Evolutionary conservation across 2,797 vertebrate species (phyloP).

Genomic region (Phoeniculus purpureus): DNA sequence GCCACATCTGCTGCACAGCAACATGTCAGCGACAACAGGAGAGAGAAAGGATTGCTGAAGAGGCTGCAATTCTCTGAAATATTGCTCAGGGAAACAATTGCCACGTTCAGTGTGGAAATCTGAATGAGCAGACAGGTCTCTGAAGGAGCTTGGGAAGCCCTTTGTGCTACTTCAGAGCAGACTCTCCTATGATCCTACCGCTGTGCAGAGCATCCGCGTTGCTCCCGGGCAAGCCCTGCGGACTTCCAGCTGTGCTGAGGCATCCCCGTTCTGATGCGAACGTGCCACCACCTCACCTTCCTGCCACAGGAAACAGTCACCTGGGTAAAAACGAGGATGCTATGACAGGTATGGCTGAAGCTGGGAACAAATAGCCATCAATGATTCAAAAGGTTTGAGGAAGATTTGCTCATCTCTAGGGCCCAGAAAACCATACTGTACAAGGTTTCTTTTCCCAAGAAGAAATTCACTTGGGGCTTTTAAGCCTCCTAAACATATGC

Average conservation of each 20-base stretch:
- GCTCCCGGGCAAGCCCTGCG: neutral
- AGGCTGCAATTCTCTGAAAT: neutral
- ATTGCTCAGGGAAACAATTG: neutral
- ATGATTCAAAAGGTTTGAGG: constrained; percentile 40
- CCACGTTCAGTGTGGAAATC: accelerated
- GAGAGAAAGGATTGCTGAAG: neutral
- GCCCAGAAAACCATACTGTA: neutral
- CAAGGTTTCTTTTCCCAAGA: neutral
- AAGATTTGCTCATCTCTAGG: neutral
- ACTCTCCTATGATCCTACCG: neutral
- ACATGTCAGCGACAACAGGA: neutral
- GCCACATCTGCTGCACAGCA: neutral
- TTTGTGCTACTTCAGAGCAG: constrained; percentile 5
- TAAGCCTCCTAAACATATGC: neutral
- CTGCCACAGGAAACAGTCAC: neutral
- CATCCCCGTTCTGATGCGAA: neutral
- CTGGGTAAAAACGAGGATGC: neutral
- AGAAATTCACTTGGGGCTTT: neutral
- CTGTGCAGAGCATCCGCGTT: neutral
- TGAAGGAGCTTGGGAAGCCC: neutral
- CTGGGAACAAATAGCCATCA: constrained; percentile 39
- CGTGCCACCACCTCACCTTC: neutral
- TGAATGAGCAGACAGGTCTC: neutral
- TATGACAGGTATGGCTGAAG: neutral
- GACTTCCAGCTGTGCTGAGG: neutral